Evolutionary conservation across 2,888 invertebrate species (phyloP).

Genomic region (Muscina levida): DNA sequence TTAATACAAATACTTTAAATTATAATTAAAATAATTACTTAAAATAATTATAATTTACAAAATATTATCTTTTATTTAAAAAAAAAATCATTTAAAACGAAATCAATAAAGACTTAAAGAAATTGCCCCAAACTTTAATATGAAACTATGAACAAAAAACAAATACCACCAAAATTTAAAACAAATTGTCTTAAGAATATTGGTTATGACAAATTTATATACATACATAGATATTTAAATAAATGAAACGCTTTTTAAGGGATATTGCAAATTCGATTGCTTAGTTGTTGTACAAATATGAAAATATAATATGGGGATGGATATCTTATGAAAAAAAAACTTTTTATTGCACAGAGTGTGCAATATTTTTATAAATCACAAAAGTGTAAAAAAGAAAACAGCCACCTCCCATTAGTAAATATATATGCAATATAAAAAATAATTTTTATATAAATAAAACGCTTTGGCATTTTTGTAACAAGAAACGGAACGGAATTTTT

Average conservation of each 20-base stretch:
- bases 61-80: background rate
- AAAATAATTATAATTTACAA: too few relatives aligned
- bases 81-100: background rate
- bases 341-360: too few relatives aligned
- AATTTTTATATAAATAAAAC: slow-evolving; percentile 58
- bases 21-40: too few relatives aligned
- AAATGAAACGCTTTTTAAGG: slow-evolving; percentile 39
- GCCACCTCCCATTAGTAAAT: too few relatives aligned
- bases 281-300: slow-evolving; percentile 55
- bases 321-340: slow-evolving; percentile 41
- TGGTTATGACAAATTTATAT: slow-evolving; percentile 2
- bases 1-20: too few relatives aligned
- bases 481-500: slow-evolving; percentile 11
- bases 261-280: slow-evolving; percentile 42
- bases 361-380: too few relatives aligned
- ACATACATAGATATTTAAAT: slow-evolving; percentile 30
- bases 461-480: slow-evolving; percentile 66
- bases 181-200: background rate
- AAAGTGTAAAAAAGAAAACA: too few relatives aligned
- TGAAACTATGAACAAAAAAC: background rate
- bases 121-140: background rate
- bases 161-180: slow-evolving; percentile 26
- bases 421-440: slow-evolving; percentile 3
- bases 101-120: slow-evolving; percentile 27
- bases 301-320: slow-evolving; percentile 37